Evolutionary conservation across 1,140 invertebrate genomes (phyloP).

Genomic region (Hycleus cichorii): DNA sequence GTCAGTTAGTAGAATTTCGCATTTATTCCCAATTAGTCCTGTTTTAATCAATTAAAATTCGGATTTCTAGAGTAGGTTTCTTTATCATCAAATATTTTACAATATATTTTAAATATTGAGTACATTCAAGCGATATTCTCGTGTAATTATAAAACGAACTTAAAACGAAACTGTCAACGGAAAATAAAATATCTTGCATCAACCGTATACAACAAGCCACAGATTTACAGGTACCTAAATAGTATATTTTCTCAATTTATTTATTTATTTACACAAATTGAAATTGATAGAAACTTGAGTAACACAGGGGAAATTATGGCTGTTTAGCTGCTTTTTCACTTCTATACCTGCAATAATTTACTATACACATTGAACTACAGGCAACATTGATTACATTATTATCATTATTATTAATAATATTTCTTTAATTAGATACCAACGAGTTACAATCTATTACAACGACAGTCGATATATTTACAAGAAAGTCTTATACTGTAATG

Average conservation of each 20-base stretch:
- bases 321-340: constrained; percentile 13
- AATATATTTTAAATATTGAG: constrained; percentile 28
- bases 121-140: constrained; percentile 30
- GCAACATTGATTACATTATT: constrained; percentile 40
- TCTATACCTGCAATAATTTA: constrained; percentile 40
- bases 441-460: constrained; percentile 38
- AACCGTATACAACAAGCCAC: constrained; percentile 38
- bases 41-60: constrained; percentile 32
- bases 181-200: constrained; percentile 23
- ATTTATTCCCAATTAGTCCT: background rate
- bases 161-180: constrained; percentile 15
- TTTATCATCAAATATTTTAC: constrained; percentile 32
- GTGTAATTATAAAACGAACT: constrained; percentile 10
- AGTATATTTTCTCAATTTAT: constrained; percentile 16
- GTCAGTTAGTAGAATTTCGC: constrained; percentile 19
- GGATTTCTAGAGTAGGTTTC: constrained; percentile 41
- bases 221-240: constrained; percentile 39
- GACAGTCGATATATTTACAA: constrained; percentile 37
- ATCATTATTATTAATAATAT: too few species aligned
- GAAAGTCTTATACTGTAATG: constrained; percentile 24
- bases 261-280: constrained; percentile 18
- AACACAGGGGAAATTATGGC: constrained; percentile 31
- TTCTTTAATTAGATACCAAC: constrained; percentile 32
- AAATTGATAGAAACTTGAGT: constrained; percentile 17
- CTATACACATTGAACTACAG: constrained; percentile 42